Base-by-base conservation (phyloP, 2,888 invertebrate genomes). In the Taphrorychus bicolor region DNA sequence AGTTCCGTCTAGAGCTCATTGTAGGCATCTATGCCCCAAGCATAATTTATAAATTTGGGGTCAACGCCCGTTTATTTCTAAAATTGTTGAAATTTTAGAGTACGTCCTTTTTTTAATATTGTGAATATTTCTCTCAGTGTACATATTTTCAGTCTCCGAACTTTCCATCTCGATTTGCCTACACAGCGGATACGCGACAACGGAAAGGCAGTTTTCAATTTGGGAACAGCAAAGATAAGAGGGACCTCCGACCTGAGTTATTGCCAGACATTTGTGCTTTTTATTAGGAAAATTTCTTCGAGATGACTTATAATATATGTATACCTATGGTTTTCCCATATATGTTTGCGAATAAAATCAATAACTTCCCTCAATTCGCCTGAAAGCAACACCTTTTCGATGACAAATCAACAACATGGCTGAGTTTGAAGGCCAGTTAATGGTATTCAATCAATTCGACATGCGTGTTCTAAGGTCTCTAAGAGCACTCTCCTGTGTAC, bases 141-240 rank as follows among this genome's bases (percentile, higher is more conserved):
- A 59, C 45, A 23, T 64, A 56, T 53, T 42, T 23, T 40, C 5
- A 56, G 18, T 56, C 41, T 7, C 14, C 1, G 42, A 42, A 22
- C 17, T 65, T 62, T 65, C 52, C 56, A 60, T 56, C 59, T 61
- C 66, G 58, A 66, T 66, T 66, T 66, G 61, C 66, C 58, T 66
- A 61, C 53, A 57, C 18, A 48, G 58, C 51, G 52, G 32, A 51
- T 57, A 59, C n/a, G n/a, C n/a, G n/a, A 52, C 64, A 40, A 52
- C 52, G 52, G 58, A 58, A 53, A 65, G 59, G 66, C 66, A 56
- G 60, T 66, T 66, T 66, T 60, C 66, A 66, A 66, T 62, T 67
- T 62, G 62, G 62, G 57, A 22, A 62, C 45, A 58, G 68, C 63
- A 56, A 52, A 45, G 68, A 68, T 63, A 68, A 63, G 59, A 17